Conservation (phyloP, 2,888 invertebrate genomes). For the Drosophila greeni region DNA sequence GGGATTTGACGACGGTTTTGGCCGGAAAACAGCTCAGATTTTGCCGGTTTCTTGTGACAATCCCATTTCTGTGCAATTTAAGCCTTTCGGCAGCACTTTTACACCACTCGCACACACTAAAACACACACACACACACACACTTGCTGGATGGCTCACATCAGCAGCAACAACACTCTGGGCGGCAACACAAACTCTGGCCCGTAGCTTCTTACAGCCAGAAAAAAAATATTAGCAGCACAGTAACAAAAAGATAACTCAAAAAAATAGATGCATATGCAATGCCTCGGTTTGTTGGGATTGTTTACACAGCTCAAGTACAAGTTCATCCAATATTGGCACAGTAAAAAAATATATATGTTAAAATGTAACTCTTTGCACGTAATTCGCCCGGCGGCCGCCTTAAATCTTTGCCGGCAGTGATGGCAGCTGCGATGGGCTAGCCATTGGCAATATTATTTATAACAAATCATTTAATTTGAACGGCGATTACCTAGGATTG, state of each 20-base stretch:
- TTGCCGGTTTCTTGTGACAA: conserved; percentile 1
- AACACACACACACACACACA: conserved; percentile 9
- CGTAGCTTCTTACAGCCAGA: neutral
- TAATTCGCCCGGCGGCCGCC: conserved; percentile 43
- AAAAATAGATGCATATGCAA: conserved; percentile 24
- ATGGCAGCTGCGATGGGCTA: neutral
- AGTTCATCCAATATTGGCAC: conserved; percentile 39
- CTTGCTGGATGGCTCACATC: neutral
- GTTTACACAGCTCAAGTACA: conserved; percentile 23
- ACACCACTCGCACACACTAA: conserved; percentile 4
- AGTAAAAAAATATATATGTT: conserved; percentile 51
- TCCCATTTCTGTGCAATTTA: neutral
- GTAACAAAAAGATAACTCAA: conserved; percentile 48
- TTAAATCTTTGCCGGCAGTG: conserved; percentile 35
- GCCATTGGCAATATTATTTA: conserved; percentile 1
- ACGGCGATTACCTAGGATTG: conserved; percentile 79
- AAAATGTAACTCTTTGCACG: conserved; percentile 46
- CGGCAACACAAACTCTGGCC: conserved; percentile 6
- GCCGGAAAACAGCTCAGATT: neutral
- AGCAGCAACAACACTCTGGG: conserved; percentile 15
- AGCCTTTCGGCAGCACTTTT: conserved; percentile 3
- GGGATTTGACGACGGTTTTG: conserved; percentile 1
- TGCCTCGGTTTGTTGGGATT: conserved; percentile 20
- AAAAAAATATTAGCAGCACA: conserved; percentile 28
- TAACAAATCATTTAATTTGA: conserved; percentile 53